A percentile compares a stretch with the other conserved stretches of the same genome.
Conservation (phyloP, 2,797 vertebrate species). For the Phoebastria nigripes region DNA sequence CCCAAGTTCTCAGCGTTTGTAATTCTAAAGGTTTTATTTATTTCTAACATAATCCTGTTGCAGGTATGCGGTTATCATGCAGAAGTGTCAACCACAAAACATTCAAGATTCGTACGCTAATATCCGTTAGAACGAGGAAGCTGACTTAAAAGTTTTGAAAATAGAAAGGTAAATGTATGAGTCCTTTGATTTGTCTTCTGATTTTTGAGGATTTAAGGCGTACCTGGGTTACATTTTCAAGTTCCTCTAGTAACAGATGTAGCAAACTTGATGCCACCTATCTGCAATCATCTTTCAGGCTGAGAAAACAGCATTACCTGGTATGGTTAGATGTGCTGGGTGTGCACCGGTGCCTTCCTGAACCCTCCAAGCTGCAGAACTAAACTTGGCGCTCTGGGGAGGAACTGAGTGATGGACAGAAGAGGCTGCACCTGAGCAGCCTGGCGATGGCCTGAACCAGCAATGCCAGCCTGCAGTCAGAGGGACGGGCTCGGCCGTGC, state of each 20-base stretch:
- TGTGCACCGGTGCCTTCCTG: neutral
- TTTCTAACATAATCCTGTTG: neutral
- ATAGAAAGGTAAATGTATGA: neutral
- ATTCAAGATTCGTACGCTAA: neutral
- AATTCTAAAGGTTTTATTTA: neutral
- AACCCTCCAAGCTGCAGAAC: neutral
- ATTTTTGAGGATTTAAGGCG: neutral
- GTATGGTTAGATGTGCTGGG: neutral
- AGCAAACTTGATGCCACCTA: neutral
- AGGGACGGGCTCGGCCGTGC: accelerated
- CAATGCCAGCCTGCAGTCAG: neutral
- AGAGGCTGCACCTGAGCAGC: neutral
- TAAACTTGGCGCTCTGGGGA: neutral
- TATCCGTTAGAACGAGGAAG: neutral
- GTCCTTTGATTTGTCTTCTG: neutral
- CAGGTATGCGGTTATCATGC: neutral
- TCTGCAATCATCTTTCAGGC: neutral
- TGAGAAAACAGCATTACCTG: neutral
- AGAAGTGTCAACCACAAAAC: neutral
- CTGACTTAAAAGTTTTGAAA: neutral
- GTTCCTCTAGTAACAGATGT: neutral
- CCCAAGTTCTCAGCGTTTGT: neutral
- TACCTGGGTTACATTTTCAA: neutral
- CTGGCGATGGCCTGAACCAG: accelerated
- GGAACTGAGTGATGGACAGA: neutral